These are phyloP conservation scores for Ceratina australensis DNA, from an alignment of 1,140 invertebrate genomes.

Conservation along the genomic window DNA sequence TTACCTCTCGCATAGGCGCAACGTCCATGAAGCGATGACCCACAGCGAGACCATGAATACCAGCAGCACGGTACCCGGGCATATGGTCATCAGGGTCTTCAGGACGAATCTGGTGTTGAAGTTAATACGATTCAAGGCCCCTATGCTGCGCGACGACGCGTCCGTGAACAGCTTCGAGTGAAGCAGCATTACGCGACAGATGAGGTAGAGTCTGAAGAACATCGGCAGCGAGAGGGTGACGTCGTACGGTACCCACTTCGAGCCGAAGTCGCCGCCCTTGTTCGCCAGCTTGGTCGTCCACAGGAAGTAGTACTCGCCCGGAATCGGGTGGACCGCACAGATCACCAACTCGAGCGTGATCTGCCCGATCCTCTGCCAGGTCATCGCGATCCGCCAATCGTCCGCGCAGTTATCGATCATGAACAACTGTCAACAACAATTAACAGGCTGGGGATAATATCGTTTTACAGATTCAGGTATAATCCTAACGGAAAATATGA, in stretches of 20 bases:
- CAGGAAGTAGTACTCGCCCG: slow-evolving; percentile 96
- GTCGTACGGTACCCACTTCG: slow-evolving; percentile 94
- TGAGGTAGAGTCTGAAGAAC: slow-evolving; percentile 99
- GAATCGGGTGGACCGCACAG: slow-evolving; percentile 98
- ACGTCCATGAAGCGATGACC: slow-evolving; percentile 99
- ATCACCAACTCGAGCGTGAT: slow-evolving; percentile 95
- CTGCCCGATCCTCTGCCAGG: slow-evolving; percentile 96
- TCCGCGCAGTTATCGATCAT: slow-evolving; percentile 99
- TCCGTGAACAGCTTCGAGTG: slow-evolving; percentile 99
- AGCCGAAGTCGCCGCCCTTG: slow-evolving; percentile 91
- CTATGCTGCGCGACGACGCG: slow-evolving; percentile 95
- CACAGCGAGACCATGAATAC: slow-evolving; percentile 99
- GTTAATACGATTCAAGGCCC: slow-evolving; percentile 99
- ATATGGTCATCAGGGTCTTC: slow-evolving; percentile 99
- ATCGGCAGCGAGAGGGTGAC: slow-evolving; percentile 98
- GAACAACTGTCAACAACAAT: slow-evolving; percentile 87
- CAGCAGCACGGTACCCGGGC: slow-evolving; percentile 97
- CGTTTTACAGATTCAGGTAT: background rate
- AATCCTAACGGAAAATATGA: too few relatives aligned
- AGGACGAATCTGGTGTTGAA: slow-evolving; percentile 99
- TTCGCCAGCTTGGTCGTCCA: slow-evolving; percentile 98
- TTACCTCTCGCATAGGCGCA: slow-evolving; percentile 99
- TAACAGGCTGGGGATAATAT: background rate
- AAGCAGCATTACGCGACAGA: slow-evolving; percentile 99
- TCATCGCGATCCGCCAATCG: slow-evolving; percentile 99